Evolutionary conservation across 2,888 invertebrate species (phyloP).

Genomic region (Hirtodrosophila confusa): DNA sequence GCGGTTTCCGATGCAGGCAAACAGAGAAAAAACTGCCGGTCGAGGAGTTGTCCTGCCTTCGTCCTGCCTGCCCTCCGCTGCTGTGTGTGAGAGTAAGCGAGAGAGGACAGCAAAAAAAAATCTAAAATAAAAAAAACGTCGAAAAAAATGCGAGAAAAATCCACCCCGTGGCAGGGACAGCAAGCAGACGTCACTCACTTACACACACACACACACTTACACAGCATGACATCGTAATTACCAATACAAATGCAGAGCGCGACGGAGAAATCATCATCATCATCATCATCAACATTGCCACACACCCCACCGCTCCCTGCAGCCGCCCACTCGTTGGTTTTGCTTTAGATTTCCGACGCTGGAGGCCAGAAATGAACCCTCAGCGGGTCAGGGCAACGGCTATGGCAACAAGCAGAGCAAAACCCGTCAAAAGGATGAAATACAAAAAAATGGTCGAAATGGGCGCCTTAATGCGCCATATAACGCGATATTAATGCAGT

Average conservation of each 20-base stretch:
- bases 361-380: conserved; percentile 37
- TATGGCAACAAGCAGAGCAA: conserved; percentile 22
- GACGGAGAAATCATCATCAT: conserved; percentile 62
- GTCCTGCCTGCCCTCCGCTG: not conserved
- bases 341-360: conserved; percentile 45
- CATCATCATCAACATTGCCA: conserved; percentile 40
- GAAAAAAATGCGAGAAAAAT: conserved; percentile 59
- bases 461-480: conserved; percentile 73
- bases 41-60: conserved; percentile 16
- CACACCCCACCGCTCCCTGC: conserved; percentile 2
- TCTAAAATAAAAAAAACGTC: conserved; percentile 41
- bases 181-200: conserved; percentile 65
- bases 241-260: conserved; percentile 68
- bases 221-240: conserved; percentile 58
- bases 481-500: conserved; percentile 57
- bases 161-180: conserved; percentile 73
- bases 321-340: conserved; percentile 20
- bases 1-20: conserved; percentile 77
- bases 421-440: conserved; percentile 17
- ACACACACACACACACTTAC: conserved; percentile 36
- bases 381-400: conserved; percentile 35
- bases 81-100: conserved; percentile 32
- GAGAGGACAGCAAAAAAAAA: conserved; percentile 31
- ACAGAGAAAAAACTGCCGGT: conserved; percentile 43
- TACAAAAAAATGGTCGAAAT: conserved; percentile 46